Evolutionary conservation across 2,113 vertebrate species (phyloP).

Genomic region (Hepsetus odoe): DNA sequence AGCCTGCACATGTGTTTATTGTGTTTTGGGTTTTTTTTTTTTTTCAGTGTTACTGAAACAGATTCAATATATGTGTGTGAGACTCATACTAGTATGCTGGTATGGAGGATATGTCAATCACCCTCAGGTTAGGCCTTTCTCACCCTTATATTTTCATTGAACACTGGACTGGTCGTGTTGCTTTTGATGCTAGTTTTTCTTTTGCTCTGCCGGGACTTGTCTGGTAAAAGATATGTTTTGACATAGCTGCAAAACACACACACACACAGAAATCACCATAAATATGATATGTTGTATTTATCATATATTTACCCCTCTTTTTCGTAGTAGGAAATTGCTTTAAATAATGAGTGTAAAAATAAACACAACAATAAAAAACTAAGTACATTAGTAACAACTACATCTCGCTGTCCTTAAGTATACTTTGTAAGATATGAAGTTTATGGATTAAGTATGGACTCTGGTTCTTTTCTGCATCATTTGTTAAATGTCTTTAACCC

Average conservation of each 20-base stretch:
- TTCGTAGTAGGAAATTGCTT: too few species aligned
- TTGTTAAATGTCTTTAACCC: too few species aligned
- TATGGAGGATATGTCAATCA: neutral
- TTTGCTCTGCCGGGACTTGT: conserved; percentile 94
- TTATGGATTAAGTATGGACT: too few species aligned
- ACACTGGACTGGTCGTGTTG: conserved; percentile 90
- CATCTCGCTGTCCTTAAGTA: too few species aligned
- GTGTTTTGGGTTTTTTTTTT: too few species aligned
- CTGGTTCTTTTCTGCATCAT: too few species aligned
- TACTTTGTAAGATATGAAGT: too few species aligned
- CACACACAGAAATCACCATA: neutral
- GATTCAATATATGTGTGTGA: conserved; percentile 13
- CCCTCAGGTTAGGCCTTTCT: conserved; percentile 34
- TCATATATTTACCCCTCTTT: too few species aligned
- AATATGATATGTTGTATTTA: too few species aligned
- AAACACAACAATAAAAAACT: too few species aligned
- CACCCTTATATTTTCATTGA: conserved; percentile 93
- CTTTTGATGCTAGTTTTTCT: conserved; percentile 95
- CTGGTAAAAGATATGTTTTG: conserved; percentile 95
- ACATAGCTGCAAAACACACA: conserved; percentile 82
- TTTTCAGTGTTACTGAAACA: neutral
- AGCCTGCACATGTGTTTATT: neutral
- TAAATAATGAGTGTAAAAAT: too few species aligned
- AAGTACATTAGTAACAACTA: too few species aligned
- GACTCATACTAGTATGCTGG: neutral